Conservation (phyloP, 2,113 vertebrate species). For the Chiloscyllium plagiosum region DNA sequence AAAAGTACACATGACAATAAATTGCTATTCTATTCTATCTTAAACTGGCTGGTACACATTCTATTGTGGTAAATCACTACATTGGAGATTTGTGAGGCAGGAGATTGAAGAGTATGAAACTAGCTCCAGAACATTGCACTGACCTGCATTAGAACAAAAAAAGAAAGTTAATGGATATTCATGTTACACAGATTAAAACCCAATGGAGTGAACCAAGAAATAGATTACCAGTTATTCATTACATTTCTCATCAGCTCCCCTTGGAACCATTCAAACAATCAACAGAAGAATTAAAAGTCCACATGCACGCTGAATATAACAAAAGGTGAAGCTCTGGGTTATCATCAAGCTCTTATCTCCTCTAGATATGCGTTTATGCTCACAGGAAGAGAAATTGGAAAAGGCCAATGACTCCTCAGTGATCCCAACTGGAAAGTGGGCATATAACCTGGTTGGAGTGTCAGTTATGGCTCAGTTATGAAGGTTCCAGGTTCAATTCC, state of each 20-base stretch:
- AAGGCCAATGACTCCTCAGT: neutral
- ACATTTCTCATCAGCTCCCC: constrained; percentile 13
- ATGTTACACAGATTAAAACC: constrained; percentile 20
- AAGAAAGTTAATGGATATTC: constrained; percentile 27
- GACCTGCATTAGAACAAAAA: neutral
- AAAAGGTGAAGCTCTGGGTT: neutral
- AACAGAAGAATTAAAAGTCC: neutral
- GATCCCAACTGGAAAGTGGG: neutral
- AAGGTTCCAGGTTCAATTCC: neutral
- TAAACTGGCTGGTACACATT: neutral
- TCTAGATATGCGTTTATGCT: neutral
- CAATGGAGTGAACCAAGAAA: constrained; percentile 14
- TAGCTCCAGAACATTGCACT: neutral
- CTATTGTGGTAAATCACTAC: neutral
- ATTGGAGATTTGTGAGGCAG: neutral
- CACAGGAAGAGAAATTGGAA: neutral
- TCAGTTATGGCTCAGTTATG: neutral
- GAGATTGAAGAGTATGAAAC: neutral
- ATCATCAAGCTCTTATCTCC: neutral
- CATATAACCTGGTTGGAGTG: neutral
- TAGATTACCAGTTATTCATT: constrained; percentile 33
- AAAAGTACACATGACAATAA: no score
- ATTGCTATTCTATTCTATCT: no score
- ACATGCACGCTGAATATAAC: neutral
- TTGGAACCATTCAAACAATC: constrained; percentile 19